Evolutionary conservation across 2,888 invertebrate species (phyloP).

Genomic region (Alloplasta piceator): DNA sequence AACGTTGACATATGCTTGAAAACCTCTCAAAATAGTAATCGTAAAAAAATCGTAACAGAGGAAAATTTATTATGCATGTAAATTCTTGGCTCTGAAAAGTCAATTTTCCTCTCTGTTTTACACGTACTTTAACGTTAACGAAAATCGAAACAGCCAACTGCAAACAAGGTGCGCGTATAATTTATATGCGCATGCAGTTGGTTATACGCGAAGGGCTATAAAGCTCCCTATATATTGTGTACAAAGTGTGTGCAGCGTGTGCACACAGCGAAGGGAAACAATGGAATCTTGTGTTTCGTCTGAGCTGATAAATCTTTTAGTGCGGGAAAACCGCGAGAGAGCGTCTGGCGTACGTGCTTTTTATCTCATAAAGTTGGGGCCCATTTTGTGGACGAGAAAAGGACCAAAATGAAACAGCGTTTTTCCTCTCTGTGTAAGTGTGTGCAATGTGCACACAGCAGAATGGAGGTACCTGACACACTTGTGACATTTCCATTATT

Average conservation of each 20-base stretch:
- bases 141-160: slow-evolving; percentile 45
- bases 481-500: background rate
- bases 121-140: slow-evolving; percentile 22
- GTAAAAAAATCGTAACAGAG: no score
- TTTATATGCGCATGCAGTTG: slow-evolving; percentile 16
- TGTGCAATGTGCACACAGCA: background rate
- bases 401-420: slow-evolving; percentile 5
- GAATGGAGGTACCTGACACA: background rate
- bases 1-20: no score
- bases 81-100: no score
- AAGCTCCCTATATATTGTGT: slow-evolving; percentile 9
- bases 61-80: no score
- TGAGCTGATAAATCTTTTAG: slow-evolving; percentile 60
- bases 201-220: slow-evolving; percentile 26
- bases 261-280: slow-evolving; percentile 26
- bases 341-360: slow-evolving; percentile 17
- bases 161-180: background rate
- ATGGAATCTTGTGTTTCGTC: slow-evolving; percentile 36
- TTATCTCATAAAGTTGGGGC: slow-evolving; percentile 37
- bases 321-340: slow-evolving; percentile 22
- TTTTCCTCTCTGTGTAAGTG: background rate
- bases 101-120: background rate
- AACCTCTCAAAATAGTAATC: no score
- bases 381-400: slow-evolving; percentile 19
- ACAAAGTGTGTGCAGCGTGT: slow-evolving; percentile 4